These are phyloP conservation scores for Dromiciops gliroides DNA, from an alignment of 2,113 vertebrate species.

Conservation along the genomic window DNA sequence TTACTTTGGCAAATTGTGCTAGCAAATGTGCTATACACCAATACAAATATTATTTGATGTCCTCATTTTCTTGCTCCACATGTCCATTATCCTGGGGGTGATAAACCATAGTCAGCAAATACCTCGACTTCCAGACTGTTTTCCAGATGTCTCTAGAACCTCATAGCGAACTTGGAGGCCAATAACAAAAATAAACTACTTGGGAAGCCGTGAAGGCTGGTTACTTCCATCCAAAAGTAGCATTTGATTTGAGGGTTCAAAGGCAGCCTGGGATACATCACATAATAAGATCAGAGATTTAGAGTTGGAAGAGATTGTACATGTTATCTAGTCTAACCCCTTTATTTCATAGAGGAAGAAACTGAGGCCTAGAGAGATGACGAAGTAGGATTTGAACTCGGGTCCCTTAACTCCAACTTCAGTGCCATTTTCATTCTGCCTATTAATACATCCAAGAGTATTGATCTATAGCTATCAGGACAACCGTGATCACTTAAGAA, in stretches of 20 bases:
- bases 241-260: background rate
- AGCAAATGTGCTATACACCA: background rate
- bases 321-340: background rate
- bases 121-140: background rate
- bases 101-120: background rate
- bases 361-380: background rate
- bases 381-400: background rate
- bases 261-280: background rate
- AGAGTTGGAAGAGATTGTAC: background rate
- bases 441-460: background rate
- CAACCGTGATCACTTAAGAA: background rate
- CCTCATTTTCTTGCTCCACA: background rate
- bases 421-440: background rate
- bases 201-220: background rate
- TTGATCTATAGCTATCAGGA: background rate
- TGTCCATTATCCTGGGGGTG: background rate
- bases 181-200: background rate
- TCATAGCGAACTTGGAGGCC: background rate
- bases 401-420: background rate
- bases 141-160: background rate
- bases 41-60: background rate
- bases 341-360: background rate
- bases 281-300: background rate
- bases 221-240: background rate
- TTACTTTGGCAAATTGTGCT: background rate